Conservation (phyloP, 2,113 vertebrate genomes). For the Bagarius yarrelli region DNA sequence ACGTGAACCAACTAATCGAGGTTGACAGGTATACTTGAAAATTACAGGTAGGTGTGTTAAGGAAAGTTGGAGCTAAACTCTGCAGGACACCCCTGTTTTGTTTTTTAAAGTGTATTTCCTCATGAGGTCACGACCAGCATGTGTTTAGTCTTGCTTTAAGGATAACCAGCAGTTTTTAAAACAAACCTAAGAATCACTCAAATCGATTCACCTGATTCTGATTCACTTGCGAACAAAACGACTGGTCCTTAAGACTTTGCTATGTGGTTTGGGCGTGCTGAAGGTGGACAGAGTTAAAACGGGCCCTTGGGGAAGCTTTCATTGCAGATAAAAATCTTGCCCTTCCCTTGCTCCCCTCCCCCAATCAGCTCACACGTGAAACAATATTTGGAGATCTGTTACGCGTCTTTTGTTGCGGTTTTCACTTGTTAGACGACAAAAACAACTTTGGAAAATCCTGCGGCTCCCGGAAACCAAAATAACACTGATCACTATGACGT, state of each 20-base stretch:
- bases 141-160: too few relatives aligned
- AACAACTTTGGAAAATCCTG: neutral
- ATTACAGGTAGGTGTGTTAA: too few relatives aligned
- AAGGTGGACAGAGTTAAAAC: neutral
- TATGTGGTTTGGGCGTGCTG: neutral
- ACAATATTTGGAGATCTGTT: conserved; percentile 33
- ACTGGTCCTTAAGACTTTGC: neutral
- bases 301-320: conserved; percentile 22
- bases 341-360: neutral
- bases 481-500: neutral
- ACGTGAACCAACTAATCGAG: too few relatives aligned
- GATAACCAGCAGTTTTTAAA: neutral
- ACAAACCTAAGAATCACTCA: neutral
- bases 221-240: neutral
- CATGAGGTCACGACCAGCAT: neutral
- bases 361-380: conserved; percentile 15
- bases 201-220: neutral
- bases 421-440: conserved; percentile 18
- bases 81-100: neutral
- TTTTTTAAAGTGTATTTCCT: neutral
- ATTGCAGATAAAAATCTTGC: neutral
- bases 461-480: neutral
- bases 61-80: too few relatives aligned
- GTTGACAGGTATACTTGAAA: too few relatives aligned
- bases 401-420: conserved; percentile 12